These are phyloP conservation scores for Bubo bubo DNA, from an alignment of 2,113 vertebrate genomes.

Conservation along the genomic window DNA sequence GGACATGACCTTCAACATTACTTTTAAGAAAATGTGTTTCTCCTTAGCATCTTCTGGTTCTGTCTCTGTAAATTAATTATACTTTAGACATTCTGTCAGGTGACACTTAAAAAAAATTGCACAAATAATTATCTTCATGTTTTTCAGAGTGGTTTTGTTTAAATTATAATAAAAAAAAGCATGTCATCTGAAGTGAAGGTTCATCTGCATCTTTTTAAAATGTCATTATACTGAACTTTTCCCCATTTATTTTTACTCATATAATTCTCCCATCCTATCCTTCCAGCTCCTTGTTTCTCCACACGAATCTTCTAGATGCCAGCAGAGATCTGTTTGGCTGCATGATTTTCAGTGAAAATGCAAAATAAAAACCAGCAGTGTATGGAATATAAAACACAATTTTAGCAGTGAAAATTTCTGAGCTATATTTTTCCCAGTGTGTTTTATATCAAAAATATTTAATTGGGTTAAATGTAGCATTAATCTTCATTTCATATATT, in stretches of 20 bases:
- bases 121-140: not conserved
- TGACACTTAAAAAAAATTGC: not conserved
- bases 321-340: not conserved
- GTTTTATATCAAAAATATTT: not conserved
- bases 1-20: not conserved
- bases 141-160: not conserved
- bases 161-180: not conserved
- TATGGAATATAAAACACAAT: not conserved
- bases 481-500: not conserved
- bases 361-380: not conserved
- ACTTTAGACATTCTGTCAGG: not conserved
- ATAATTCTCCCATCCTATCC: slow-evolving; percentile 8
- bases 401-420: not conserved
- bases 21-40: not conserved
- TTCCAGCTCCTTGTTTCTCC: not conserved
- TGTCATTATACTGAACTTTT: not conserved
- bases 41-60: not conserved
- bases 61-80: not conserved
- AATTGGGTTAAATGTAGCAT: not conserved
- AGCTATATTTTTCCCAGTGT: not conserved
- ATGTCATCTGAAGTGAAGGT: not conserved
- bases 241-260: slow-evolving; percentile 3
- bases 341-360: not conserved
- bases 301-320: not conserved
- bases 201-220: slow-evolving; percentile 53